A percentile compares a stretch with the other conserved stretches of the same genome.
Evolutionary conservation across 2,888 invertebrate species (phyloP).

Genomic region (Drosophila mimetica): DNA sequence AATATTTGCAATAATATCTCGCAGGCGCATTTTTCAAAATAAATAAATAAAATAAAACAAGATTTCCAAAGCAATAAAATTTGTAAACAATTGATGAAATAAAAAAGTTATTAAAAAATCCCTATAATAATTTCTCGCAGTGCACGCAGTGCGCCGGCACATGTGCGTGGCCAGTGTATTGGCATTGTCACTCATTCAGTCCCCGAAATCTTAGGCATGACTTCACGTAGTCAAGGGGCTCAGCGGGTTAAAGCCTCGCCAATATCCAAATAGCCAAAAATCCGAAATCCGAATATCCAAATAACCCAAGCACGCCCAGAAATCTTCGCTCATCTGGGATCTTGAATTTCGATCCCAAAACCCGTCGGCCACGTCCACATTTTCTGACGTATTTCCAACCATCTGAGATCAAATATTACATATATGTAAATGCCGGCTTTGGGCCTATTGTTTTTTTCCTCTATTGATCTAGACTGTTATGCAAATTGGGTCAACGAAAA

Average conservation of each 20-base stretch:
- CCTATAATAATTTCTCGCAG: slow-evolving; percentile 29
- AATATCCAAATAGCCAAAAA: slow-evolving; percentile 14
- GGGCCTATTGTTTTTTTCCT: slow-evolving; percentile 3
- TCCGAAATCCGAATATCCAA: slow-evolving; percentile 7
- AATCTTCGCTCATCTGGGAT: slow-evolving; percentile 20
- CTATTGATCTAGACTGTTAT: slow-evolving; percentile 31
- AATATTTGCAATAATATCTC: no score
- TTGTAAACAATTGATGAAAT: no score
- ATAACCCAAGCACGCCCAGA: slow-evolving; percentile 39
- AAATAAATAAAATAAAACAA: no score
- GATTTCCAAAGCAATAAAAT: no score
- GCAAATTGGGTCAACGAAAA: slow-evolving; percentile 29
- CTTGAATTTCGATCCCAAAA: slow-evolving; percentile 20
- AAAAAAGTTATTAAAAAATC: no score
- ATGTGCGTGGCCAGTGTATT: slow-evolving; percentile 36
- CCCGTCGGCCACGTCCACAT: slow-evolving; percentile 20
- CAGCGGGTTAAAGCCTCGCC: slow-evolving; percentile 7
- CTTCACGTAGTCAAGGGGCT: slow-evolving; percentile 57
- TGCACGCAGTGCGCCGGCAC: slow-evolving; percentile 16
- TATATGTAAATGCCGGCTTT: slow-evolving; percentile 31
- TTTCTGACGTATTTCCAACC: slow-evolving; percentile 2
- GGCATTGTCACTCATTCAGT: slow-evolving; percentile 56
- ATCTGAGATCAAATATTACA: slow-evolving; percentile 29
- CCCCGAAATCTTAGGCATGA: slow-evolving; percentile 65
- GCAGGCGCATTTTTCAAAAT: no score